Base-by-base conservation (phyloP, 1,140 invertebrate species). In the Anadara kagoshimensis region DNA sequence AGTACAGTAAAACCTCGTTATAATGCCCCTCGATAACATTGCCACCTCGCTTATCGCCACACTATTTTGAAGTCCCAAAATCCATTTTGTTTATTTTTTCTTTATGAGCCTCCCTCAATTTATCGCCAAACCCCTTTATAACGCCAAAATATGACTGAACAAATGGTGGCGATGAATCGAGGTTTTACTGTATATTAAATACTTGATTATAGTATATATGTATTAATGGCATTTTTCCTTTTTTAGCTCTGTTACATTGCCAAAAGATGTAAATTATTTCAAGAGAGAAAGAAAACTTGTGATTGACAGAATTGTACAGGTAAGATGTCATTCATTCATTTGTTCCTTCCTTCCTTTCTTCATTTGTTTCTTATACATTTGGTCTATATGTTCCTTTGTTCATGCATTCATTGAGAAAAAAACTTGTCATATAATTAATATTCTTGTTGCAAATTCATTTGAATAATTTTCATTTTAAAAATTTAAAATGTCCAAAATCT, bases 201-300 rank as follows among this genome's bases (percentile, higher is more conserved):
- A 20, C 20, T 44, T 62, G 5, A 24, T n/a, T 20, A 10, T 16
- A 53, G 24, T 49, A 43, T 22, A 43, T 68, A 1, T 43, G 22
- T 7, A 20, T 16, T 58, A 59, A 47, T 24, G 18, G 29, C 24
- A 54, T 22, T 59, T 66, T 41, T 69, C 56, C 53, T 29, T 51
- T 85, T 83, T 53, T 69, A 88, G 87, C 58, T 86, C 87, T 51
- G 80, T 88, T 14, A 80, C 83, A 20, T 59, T 87, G 29, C 86
- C 87, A 54, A 85, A 82, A 73, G 80, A 83, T 75, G 76, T 80
- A 18, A 75, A 78, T 12, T 79, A 86, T 71, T 88, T 84, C 61
- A 71, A 74, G 44, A 70, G 64, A 54, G 84, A 86, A 64, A 79
- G 86, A 65, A 84, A 84, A 67, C 64, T 82, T 16, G 76, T 86